phyloP scores from a whole-genome alignment of 2,113 vertebrate species.

The Phalacrocorax carbo region DNA sequence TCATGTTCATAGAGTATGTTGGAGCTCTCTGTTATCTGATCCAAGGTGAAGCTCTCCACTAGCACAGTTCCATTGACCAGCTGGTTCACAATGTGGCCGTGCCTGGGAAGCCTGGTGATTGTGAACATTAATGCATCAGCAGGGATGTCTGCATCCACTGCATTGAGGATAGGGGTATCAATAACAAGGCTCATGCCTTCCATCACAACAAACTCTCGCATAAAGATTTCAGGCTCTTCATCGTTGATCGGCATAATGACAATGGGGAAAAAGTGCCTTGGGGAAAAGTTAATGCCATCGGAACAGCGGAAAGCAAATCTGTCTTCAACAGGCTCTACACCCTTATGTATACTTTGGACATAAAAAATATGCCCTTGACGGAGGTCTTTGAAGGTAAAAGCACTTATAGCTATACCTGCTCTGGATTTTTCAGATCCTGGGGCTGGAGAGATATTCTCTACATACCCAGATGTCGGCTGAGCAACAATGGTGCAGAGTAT shows the following conservation, averaged over 20 bases:
- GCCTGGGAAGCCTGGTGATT: slow-evolving; percentile 82
- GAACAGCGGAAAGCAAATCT: slow-evolving; percentile 92
- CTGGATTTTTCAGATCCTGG: slow-evolving; percentile 95
- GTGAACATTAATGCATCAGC: slow-evolving; percentile 82
- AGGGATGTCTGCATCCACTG: slow-evolving; percentile 87
- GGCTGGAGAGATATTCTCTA: slow-evolving; percentile 94
- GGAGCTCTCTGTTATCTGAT: slow-evolving; percentile 90
- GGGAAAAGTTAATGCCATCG: slow-evolving; percentile 93
- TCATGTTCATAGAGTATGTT: slow-evolving; percentile 94
- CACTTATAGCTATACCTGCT: slow-evolving; percentile 88
- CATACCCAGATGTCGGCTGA: slow-evolving; percentile 88
- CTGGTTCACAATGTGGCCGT: slow-evolving; percentile 90
- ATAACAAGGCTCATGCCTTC: slow-evolving; percentile 95
- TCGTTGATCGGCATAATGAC: slow-evolving; percentile 88
- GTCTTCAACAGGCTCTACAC: slow-evolving; percentile 92
- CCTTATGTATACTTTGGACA: slow-evolving; percentile 92
- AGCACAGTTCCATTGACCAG: slow-evolving; percentile 82
- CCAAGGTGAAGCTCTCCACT: slow-evolving; percentile 87
- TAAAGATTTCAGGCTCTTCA: slow-evolving; percentile 90
- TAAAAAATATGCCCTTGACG: slow-evolving; percentile 88
- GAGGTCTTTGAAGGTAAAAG: slow-evolving; percentile 92
- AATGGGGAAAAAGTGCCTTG: slow-evolving; percentile 87
- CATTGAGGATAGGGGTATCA: slow-evolving; percentile 90
- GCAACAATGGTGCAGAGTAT: slow-evolving; percentile 91
- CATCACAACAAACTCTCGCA: slow-evolving; percentile 95